Evolutionary conservation across 1,140 invertebrate genomes (phyloP).

Genomic region (Andrena cerasifolii): DNA sequence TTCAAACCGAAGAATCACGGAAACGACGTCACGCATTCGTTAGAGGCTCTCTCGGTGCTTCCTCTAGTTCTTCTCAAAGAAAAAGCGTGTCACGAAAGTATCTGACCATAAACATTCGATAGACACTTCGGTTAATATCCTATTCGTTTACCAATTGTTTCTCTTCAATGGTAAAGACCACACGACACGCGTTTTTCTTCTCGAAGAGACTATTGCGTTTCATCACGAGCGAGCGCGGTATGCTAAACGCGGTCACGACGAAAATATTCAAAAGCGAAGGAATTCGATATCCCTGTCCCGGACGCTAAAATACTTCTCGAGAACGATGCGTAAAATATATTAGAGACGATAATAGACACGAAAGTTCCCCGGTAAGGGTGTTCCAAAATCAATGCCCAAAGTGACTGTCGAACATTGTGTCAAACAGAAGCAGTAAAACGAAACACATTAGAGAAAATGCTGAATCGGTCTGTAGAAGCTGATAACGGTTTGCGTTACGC

Average conservation of each 20-base stretch:
- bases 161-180: background rate
- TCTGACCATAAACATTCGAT: background rate
- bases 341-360: background rate
- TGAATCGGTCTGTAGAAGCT: constrained; percentile 10
- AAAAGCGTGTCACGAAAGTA: no score
- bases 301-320: background rate
- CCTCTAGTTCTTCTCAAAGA: constrained; percentile 3
- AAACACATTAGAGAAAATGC: no score
- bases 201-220: constrained; percentile 1
- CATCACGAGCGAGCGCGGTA: background rate
- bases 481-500: background rate
- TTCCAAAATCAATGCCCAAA: constrained; percentile 25
- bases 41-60: constrained; percentile 53
- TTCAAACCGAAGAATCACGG: background rate
- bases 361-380: no score
- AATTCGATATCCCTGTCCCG: background rate
- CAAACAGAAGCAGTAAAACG: background rate
- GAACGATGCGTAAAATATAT: constrained; percentile 6
- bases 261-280: background rate
- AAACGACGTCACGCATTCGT: constrained; percentile 2
- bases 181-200: background rate
- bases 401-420: background rate
- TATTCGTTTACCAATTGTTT: background rate
- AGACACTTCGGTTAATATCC: background rate
- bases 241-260: background rate